Base-by-base conservation (phyloP, 2,113 vertebrate genomes). In the Platysternon megacephalum region DNA sequence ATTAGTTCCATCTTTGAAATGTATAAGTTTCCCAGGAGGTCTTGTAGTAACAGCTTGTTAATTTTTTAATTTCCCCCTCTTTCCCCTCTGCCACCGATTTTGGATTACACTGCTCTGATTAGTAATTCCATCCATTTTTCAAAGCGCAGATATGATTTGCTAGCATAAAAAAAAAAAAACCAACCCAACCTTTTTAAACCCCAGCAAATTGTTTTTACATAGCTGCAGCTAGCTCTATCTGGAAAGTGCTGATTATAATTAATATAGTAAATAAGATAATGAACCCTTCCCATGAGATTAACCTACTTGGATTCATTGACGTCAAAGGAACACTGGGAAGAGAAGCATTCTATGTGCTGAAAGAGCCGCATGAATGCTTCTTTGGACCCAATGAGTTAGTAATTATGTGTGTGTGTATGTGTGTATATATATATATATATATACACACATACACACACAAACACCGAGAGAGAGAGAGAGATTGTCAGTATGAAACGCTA, bases 361-460 rank as follows among this genome's bases (percentile, higher is more conserved):
- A 2, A 3, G 16, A 32, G 42, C 11, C 0, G 3, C 56, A 39
- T 32, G 32, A 19, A 39, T 48, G 46, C 48, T 68, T 29, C 32
- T 11, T 35, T 68, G 29, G 16, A 24, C 14, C 56, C 17, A 4
- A 68, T 8, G 29, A 6, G 4, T 42, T 0, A 5, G 26, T 24
- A 12, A 0, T 0, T 51, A 11, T 1, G 0, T 3, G 5, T 56
- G 26, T 28, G 10, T 53, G 7, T 53, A 19, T 52, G 49, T 51
- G 51, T 52, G 17, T 14, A 13, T 49, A 44, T 44, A 44, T 44
- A 44, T 44, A 44, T 44, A 44, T 44, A 44, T 44, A 44, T 44
- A 5, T 44, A 6, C 6, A 6, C 7, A 6, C 10, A 48, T 10
- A 48, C 44, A 49, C 48, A 49, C 48, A 51, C 12, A 51, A 14